Evolutionary conservation across 2,888 invertebrate genomes (phyloP), one percentile per base, ranked within the genome.

Genomic region (Heteromurus nitidus): DNA sequence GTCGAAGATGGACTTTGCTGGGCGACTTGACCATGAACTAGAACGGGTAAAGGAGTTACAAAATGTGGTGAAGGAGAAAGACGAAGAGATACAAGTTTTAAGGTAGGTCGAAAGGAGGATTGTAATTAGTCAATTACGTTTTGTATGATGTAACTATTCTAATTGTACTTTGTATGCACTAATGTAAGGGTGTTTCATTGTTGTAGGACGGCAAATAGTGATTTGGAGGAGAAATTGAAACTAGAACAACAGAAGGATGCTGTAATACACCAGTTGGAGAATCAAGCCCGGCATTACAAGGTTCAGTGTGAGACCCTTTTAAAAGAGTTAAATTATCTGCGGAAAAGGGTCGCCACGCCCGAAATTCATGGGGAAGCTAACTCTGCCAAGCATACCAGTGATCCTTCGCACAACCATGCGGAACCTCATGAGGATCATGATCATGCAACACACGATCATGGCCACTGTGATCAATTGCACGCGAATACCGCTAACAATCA

Each of bases 1-100:
- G 44, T 83, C 85, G 1, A 87, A 87, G 82, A 85, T 86, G 85
- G 85, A 85, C 3, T 80, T 87, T 67, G 87, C 86, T 3, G 85
- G 83, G 42, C 62, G 82, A 53, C 67, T 87, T 0, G 86, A 85
- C 58, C 84, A 85, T 55, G 86, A 87, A 64, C 62, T 68, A n/a
- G 87, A 87, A 44, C 68, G 70, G 28, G 72, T 60, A 9, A 85
- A 84, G 55, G 83, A 81, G 47, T 64, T 84, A 9, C 80, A 83
- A 65, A 50, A 36, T 9, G 31, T 36, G 16, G 13, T 85, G 24
- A 11, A 24, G 16, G 64, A 47, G 68, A 84, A 80, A 50, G 82
- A 82, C 58, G 72, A 72, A 53, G 80, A 77, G 36, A 85, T 85
- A 18, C 31, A n/a, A 11, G 22, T 22, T 5, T 58, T 85, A n/a